Conservation (phyloP, 2,888 invertebrate species). For the Apamea sordens region DNA sequence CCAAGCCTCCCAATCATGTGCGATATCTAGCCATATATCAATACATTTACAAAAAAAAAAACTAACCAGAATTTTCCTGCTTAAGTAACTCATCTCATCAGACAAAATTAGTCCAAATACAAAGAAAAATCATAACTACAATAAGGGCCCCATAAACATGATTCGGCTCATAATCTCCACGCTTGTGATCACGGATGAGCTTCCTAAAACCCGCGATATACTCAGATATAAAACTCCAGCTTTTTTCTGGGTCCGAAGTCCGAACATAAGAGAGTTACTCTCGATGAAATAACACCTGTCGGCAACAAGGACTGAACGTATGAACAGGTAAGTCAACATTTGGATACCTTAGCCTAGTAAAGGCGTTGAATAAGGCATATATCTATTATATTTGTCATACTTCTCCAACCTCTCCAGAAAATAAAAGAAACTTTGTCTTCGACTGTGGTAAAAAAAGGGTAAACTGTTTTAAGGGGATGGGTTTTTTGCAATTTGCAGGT, state of each 20-base stretch:
- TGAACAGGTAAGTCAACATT: constrained; percentile 60
- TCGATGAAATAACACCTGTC: constrained; percentile 72
- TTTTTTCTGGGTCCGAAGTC: constrained; percentile 64
- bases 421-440: constrained; percentile 32
- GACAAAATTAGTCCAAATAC: constrained; percentile 26
- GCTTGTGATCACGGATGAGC: constrained; percentile 58
- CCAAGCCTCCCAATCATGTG: too few relatives aligned
- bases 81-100: constrained; percentile 14
- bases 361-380: constrained; percentile 50
- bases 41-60: not conserved
- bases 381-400: constrained; percentile 27
- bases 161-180: constrained; percentile 58
- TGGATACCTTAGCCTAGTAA: constrained; percentile 26
- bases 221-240: constrained; percentile 49
- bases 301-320: constrained; percentile 46
- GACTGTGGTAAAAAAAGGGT: not conserved
- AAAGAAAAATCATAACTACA: constrained; percentile 21
- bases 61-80: too few relatives aligned
- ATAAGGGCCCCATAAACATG: constrained; percentile 47
- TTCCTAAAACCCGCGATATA: constrained; percentile 52
- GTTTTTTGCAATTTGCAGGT: not conserved
- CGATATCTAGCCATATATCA: too few relatives aligned
- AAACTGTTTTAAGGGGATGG: not conserved
- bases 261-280: constrained; percentile 68
- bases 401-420: constrained; percentile 26